Conservation (phyloP, 35 echinoderm and acorn worm species). For the Lytechinus variegatus region DNA sequence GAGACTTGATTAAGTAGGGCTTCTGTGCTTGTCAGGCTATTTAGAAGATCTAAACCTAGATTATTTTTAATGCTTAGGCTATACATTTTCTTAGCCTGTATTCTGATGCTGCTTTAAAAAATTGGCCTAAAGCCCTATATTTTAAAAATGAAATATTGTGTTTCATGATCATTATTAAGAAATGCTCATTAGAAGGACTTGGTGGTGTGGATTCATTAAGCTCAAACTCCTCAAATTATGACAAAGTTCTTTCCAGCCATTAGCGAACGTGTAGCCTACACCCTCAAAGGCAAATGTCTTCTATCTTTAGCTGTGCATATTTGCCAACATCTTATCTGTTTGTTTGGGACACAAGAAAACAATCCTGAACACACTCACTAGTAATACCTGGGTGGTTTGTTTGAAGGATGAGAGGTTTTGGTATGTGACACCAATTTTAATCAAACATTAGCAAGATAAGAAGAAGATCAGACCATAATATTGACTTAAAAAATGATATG, state of each 20-base stretch:
- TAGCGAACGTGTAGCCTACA: not conserved
- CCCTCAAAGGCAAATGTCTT: not conserved
- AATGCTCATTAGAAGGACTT: too few species aligned
- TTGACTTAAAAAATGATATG: not conserved
- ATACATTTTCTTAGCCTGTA: too few species aligned
- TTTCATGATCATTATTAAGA: too few species aligned
- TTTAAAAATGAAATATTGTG: too few species aligned
- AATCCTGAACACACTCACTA: not conserved
- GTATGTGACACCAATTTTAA: conserved; percentile 10
- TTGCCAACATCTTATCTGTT: conserved; percentile 13
- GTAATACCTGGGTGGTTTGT: not conserved
- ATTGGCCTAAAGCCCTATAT: too few species aligned
- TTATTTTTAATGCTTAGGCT: too few species aligned
- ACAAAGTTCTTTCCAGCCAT: not conserved
- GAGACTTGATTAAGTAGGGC: too few species aligned
- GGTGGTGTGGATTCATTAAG: not conserved
- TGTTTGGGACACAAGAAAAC: not conserved
- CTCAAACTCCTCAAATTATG: not conserved
- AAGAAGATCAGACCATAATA: not conserved
- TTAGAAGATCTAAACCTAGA: too few species aligned
- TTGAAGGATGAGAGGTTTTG: not conserved
- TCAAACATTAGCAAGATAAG: not conserved
- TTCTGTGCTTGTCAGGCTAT: too few species aligned
- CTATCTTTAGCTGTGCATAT: conserved; percentile 2
- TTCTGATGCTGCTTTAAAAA: too few species aligned